Base-by-base conservation (phyloP, 2,888 invertebrate genomes). In the Ditula angustiorana region DNA sequence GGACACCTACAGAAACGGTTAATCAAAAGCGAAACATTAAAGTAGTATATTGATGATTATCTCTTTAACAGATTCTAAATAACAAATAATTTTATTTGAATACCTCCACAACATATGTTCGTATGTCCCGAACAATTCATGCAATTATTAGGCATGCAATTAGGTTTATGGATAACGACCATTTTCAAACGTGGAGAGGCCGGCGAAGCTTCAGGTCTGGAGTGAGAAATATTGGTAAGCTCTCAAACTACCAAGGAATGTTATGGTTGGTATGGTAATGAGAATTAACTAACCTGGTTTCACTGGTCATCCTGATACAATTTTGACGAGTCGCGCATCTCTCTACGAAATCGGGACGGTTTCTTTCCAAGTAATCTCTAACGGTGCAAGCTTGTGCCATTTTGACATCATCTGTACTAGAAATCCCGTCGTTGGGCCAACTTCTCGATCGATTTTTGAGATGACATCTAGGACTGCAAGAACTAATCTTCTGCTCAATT, bases 331-430 rank as follows among this genome's bases (percentile, higher is more conserved):
- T 76, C 0, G 83, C 75, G 57, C 82, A 78, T 47, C 82, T 88
- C 61, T 86, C 82, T 2, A 96, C 91, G 81, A 97, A 97, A 67
- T 95, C 94, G 0, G 97, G 97, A 30, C 95, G 94, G 72, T 96
- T 96, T 68, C 83, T 92, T 70, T 94, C 92, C 74, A 97, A 93
- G 79, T 96, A 95, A 64, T 97, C 96, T 93, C 96, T 90, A 24
- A 95, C 92, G 5, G 94, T 89, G 5, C 89, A 81, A 21, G 81
- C 80, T 46, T 84, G 83, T 11, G 81, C 71, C 61, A 73, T 85
- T 56, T 74, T 84, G 3, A 76, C 56, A 33, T 88, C 84, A 30
- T 90, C 88, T 59, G 85, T 81, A 67, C 88, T 87, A 3, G 90
- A 86, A 56, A 83, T 72, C 30, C 85, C 88, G 16, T 89, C 88